Base-by-base conservation (phyloP, 2,888 invertebrate species). In the Margaritifera margaritifera region DNA sequence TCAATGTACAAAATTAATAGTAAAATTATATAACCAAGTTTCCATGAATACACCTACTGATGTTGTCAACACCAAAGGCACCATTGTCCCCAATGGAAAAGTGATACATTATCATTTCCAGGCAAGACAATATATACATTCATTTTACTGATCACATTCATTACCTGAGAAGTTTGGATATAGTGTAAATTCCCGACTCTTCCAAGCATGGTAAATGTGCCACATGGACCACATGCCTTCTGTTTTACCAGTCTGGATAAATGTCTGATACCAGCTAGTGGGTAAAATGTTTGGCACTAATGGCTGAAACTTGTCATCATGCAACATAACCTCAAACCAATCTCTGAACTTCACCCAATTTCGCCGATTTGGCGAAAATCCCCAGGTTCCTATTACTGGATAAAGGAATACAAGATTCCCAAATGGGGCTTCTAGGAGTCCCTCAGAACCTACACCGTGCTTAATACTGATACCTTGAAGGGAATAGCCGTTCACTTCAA, bases 141-240 rank as follows among this genome's bases (percentile, higher is more conserved):
- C 11, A 11, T 42, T 42, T 1, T 42, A 42, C 42, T 11, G 1
- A 11, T 42, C 61, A 22, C 71, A 71, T 51, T 52, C 50, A 64
- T 71, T 71, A 67, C 71, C 68, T 59, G 63, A 66, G 56, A 77
- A 77, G 62, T 84, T 84, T 18, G 77, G 68, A 66, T 83, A 81
- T 5, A 85, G 19, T 5, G 79, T 82, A 56, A 67, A 68, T 62
- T 82, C 79, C n/a, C 75, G 74, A 42, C 80, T 58, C 64, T 75
- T 69, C 68, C 80, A 78, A 19, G 81, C 77, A 74, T 76, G 80
- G 70, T 83, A 82, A 11, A 85, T 82, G 66, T 84, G 80, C 86
- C 86, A 86, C 76, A 86, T 85, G 2, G 84, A 80, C 86, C 86
- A 86, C 81, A 87, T 84, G 5, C 77, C 71, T 22, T 81, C 77